phyloP scores from a whole-genome alignment of 2,888 invertebrate species.

The Stratiomys singularior region DNA sequence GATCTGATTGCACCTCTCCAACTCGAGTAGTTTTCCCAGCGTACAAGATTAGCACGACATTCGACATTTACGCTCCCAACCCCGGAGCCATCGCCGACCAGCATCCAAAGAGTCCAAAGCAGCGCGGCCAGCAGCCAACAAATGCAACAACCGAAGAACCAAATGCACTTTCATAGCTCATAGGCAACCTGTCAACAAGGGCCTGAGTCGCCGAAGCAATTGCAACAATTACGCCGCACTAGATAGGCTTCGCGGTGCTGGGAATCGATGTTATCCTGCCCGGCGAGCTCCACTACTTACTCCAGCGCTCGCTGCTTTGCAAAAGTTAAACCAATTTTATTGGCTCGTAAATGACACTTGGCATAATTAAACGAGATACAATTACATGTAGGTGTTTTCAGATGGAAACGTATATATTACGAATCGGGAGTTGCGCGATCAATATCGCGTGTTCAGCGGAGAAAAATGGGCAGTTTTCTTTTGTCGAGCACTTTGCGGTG shows the following conservation, averaged over 20 bases:
- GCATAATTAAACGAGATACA: constrained; percentile 41
- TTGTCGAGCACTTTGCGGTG: background rate
- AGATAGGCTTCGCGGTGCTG: constrained; percentile 16
- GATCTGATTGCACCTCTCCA: constrained; percentile 44
- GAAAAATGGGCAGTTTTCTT: background rate
- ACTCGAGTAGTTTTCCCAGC: constrained; percentile 35
- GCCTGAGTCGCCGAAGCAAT: constrained; percentile 29
- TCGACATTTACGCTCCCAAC: constrained; percentile 38
- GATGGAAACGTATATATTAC: constrained; percentile 10
- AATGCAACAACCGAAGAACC: background rate
- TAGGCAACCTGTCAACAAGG: constrained; percentile 38
- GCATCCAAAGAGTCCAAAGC: background rate
- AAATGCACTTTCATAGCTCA: constrained; percentile 34
- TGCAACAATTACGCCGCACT: constrained; percentile 9
- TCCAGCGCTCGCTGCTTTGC: constrained; percentile 2
- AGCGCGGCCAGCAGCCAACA: background rate
- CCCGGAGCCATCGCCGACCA: background rate
- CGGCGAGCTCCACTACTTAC: constrained; percentile 21
- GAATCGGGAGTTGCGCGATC: constrained; percentile 29
- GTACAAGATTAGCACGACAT: constrained; percentile 43
- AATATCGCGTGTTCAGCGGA: constrained; percentile 6
- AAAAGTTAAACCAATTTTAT: constrained; percentile 37
- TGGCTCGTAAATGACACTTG: constrained; percentile 41
- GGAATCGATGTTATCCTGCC: constrained; percentile 41
- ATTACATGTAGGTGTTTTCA: constrained; percentile 39